Conservation (phyloP, 2,888 invertebrate genomes). For the Tridacna crocea region DNA sequence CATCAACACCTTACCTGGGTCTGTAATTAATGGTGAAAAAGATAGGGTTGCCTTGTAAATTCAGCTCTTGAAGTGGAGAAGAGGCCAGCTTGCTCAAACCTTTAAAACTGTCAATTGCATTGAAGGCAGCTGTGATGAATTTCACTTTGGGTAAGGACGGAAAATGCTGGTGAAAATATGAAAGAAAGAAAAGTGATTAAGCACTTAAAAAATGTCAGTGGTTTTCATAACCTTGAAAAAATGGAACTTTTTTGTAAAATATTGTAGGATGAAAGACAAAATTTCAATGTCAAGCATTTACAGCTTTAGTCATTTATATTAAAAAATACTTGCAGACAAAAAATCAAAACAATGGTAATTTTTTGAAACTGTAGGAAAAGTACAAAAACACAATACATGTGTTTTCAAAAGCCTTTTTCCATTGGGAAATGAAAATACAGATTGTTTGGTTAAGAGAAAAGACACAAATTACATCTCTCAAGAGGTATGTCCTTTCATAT, state of each 20-base stretch:
- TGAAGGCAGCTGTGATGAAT: conserved; percentile 67
- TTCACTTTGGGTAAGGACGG: conserved; percentile 70
- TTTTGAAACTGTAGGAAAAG: too few species aligned
- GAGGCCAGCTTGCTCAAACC: conserved; percentile 66
- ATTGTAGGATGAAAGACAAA: not conserved
- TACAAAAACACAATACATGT: too few species aligned
- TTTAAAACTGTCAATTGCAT: conserved; percentile 68
- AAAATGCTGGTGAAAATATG: conserved; percentile 71
- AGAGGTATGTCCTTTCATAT: too few species aligned
- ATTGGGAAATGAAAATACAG: too few species aligned
- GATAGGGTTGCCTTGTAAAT: conserved; percentile 77
- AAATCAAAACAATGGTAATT: too few species aligned
- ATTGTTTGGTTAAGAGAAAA: too few species aligned
- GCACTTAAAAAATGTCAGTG: not conserved
- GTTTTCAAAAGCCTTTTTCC: too few species aligned
- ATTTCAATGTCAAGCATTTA: not conserved
- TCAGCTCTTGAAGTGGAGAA: conserved; percentile 70
- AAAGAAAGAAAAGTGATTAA: not conserved
- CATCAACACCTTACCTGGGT: conserved; percentile 67
- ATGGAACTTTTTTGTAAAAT: too few species aligned
- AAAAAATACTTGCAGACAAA: not conserved
- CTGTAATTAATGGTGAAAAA: conserved; percentile 77
- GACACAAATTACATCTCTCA: too few species aligned
- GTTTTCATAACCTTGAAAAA: too few species aligned
- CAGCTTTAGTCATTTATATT: not conserved